Conservation (phyloP, 2,113 vertebrate genomes). For the Apodemus speciosus region DNA sequence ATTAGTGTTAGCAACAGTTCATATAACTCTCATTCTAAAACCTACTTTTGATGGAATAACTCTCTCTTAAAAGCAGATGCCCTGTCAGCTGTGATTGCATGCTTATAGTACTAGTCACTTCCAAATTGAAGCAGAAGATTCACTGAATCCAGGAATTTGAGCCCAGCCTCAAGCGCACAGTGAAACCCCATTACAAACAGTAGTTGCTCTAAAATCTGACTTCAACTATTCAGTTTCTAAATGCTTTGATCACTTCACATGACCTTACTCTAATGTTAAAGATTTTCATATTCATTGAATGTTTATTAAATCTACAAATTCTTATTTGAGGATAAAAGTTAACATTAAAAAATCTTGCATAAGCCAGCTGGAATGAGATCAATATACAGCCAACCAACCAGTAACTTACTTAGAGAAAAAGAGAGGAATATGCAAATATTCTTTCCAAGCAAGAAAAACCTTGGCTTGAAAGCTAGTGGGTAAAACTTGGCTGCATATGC, state of each 20-base stretch:
- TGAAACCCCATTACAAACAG: neutral
- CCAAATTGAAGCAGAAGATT: neutral
- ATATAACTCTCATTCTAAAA: slow-evolving; percentile 45
- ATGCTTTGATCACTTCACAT: slow-evolving; percentile 50
- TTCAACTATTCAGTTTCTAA: slow-evolving; percentile 43
- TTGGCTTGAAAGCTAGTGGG: slow-evolving; percentile 25
- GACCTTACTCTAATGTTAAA: slow-evolving; percentile 7
- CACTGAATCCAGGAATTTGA: neutral
- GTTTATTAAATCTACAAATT: slow-evolving; percentile 59
- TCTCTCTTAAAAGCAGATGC: slow-evolving; percentile 29
- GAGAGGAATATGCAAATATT: neutral
- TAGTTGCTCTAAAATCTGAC: slow-evolving; percentile 17
- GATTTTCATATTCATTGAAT: slow-evolving; percentile 41
- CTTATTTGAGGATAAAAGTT: slow-evolving; percentile 46
- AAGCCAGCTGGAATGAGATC: slow-evolving; percentile 40
- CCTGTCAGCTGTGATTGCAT: neutral
- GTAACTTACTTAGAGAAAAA: slow-evolving; percentile 1
- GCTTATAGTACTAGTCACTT: neutral
- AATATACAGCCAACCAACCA: slow-evolving; percentile 15
- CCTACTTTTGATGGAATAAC: slow-evolving; percentile 39
- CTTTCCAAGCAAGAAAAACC: slow-evolving; percentile 16
- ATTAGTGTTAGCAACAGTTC: neutral
- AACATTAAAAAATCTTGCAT: slow-evolving; percentile 53
- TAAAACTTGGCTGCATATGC: neutral
- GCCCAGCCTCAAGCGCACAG: neutral